Conservation (phyloP, 2,113 vertebrate species). For the Serinus canaria region DNA sequence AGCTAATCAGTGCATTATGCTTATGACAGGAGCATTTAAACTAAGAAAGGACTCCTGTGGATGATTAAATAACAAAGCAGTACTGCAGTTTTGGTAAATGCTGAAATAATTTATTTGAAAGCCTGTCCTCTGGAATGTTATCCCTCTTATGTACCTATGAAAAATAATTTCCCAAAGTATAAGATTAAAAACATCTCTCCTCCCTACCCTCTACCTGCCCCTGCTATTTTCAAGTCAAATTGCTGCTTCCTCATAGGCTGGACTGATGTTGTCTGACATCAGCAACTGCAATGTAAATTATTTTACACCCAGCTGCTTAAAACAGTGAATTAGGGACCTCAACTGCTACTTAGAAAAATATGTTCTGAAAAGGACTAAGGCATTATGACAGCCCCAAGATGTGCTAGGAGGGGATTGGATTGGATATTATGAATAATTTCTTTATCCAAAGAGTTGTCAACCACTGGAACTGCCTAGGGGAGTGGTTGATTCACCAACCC, state of each 20-base stretch:
- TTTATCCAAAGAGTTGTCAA: not conserved
- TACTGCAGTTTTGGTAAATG: not conserved
- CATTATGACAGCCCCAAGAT: accelerated
- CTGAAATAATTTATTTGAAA: conserved; percentile 47
- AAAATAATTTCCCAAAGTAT: not conserved
- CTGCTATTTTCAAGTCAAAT: not conserved
- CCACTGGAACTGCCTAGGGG: not conserved
- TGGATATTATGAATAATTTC: not conserved
- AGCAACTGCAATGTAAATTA: not conserved
- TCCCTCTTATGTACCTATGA: not conserved
- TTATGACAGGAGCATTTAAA: not conserved
- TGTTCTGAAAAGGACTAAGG: not conserved
- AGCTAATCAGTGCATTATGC: not conserved
- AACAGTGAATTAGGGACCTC: not conserved
- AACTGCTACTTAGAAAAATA: not conserved
- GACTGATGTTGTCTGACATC: not conserved
- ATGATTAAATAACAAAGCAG: not conserved
- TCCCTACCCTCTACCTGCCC: not conserved
- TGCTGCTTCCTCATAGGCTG: not conserved
- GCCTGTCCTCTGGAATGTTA: not conserved
- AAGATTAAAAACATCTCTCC: not conserved
- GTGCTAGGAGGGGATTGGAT: not conserved
- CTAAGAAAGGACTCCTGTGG: not conserved
- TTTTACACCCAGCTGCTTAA: not conserved
- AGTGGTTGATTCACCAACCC: not conserved